These are phyloP conservation scores for Lasius platythorax DNA, from an alignment of 2,888 invertebrate genomes.

Conservation along the genomic window DNA sequence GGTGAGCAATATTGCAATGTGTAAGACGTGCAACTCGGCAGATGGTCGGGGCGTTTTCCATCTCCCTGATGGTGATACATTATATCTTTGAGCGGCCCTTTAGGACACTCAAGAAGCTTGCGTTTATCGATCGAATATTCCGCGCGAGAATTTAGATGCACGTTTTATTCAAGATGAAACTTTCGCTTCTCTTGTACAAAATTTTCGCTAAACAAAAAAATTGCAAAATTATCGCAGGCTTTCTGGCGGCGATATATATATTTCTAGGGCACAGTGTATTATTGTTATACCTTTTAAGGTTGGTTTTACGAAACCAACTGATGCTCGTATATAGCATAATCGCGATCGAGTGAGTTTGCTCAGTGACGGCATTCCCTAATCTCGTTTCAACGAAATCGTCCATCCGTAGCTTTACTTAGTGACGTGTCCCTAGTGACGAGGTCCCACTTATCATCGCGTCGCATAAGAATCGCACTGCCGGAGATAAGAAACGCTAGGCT, in stretches of 20 bases:
- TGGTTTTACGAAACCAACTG: not conserved
- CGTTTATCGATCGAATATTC: conserved; percentile 23
- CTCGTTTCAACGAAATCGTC: not conserved
- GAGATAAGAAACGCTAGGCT: conserved; percentile 50
- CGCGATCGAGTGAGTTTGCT: not conserved
- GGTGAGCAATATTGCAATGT: conserved; percentile 13
- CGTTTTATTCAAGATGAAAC: not conserved
- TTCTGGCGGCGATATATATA: too few relatives aligned
- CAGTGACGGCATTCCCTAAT: not conserved
- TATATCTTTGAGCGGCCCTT: not conserved
- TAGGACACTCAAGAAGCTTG: conserved; percentile 24
- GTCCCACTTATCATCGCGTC: not conserved
- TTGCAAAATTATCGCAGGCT: not conserved
- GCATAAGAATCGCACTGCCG: conserved; percentile 3
- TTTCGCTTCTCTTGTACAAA: not conserved
- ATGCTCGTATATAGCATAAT: not conserved
- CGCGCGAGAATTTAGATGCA: not conserved
- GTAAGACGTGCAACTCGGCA: conserved; percentile 26
- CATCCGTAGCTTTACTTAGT: not conserved
- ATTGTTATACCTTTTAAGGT: not conserved
- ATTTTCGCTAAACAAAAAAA: not conserved
- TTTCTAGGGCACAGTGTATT: not conserved
- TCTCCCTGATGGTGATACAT: not conserved
- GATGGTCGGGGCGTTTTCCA: conserved; percentile 14
- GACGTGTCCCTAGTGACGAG: not conserved